Conservation (phyloP, 2,797 vertebrate genomes). For the Geotrypetes seraphini region DNA sequence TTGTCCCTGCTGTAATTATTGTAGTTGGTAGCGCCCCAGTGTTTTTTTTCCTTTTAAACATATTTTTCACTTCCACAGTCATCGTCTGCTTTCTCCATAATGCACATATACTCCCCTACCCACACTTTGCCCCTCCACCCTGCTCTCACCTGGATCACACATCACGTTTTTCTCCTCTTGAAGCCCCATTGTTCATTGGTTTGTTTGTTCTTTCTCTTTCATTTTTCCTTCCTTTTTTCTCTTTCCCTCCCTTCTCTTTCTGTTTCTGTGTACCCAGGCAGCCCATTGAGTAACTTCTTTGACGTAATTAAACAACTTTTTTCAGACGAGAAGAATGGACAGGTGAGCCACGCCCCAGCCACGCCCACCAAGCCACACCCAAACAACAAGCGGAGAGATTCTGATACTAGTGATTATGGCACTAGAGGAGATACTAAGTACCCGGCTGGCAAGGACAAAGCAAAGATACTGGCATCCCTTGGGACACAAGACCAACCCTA, state of each 20-base stretch:
- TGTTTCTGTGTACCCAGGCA: conserved; percentile 81
- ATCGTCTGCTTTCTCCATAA: too few relatives aligned
- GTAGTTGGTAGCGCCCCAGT: too few relatives aligned
- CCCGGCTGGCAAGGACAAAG: conserved; percentile 73
- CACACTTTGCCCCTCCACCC: neutral
- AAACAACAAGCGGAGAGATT: conserved; percentile 74
- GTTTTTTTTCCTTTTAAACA: too few relatives aligned
- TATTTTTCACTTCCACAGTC: too few relatives aligned
- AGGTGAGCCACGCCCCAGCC: conserved; percentile 79
- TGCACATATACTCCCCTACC: too few relatives aligned
- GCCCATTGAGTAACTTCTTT: conserved; percentile 98
- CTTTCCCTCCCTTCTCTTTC: conserved; percentile 23
- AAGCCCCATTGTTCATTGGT: conserved; percentile 47
- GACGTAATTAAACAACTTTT: conserved; percentile 99
- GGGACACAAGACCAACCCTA: conserved; percentile 82
- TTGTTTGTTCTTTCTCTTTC: conserved; percentile 45
- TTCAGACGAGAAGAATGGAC: conserved; percentile 99
- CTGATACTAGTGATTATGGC: conserved; percentile 76
- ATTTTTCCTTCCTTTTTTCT: conserved; percentile 34
- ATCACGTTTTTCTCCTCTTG: neutral
- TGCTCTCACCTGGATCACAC: neutral
- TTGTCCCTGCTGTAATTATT: too few relatives aligned
- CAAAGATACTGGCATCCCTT: conserved; percentile 73
- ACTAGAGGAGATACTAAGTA: conserved; percentile 74
- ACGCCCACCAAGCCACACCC: conserved; percentile 81